Percentiles rank a stretch among this genome's conserved stretches.
phyloP scores from a whole-genome alignment of 53 echinoderm and acorn worm species.

The Hippasteria phrygiana region DNA sequence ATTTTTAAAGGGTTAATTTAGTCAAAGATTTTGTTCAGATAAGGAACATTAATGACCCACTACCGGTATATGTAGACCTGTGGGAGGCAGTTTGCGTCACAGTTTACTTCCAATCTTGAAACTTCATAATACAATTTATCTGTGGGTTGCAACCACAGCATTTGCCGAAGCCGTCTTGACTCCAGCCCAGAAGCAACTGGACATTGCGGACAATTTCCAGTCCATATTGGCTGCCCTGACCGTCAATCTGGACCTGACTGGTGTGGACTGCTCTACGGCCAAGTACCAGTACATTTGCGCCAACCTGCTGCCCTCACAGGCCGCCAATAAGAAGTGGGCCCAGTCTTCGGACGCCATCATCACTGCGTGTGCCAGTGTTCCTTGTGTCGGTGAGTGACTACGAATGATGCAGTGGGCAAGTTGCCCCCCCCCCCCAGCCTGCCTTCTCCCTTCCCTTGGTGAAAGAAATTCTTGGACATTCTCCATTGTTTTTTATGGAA shows the following conservation, averaged over 20 bases:
- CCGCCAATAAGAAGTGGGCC: constrained; percentile 44
- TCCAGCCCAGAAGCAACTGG: constrained; percentile 30
- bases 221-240: constrained; percentile 18
- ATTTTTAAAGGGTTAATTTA: too few species aligned
- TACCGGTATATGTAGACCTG: too few species aligned
- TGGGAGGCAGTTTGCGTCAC: too few species aligned
- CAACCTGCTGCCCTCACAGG: constrained; percentile 45
- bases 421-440: too few species aligned
- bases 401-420: neutral
- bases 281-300: constrained; percentile 49
- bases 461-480: too few species aligned
- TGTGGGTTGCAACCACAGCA: neutral
- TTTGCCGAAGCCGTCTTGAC: constrained; percentile 28
- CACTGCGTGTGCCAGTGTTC: constrained; percentile 33
- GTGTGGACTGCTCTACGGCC: constrained; percentile 33
- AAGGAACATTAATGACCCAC: too few species aligned
- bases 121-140: neutral
- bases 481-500: too few species aligned
- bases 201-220: constrained; percentile 39
- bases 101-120: too few species aligned
- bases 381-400: constrained; percentile 59
- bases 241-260: constrained; percentile 30
- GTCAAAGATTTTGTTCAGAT: too few species aligned
- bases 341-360: constrained; percentile 44
- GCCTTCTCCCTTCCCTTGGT: too few species aligned